A percentile compares a stretch with the other conserved stretches of the same genome.
Evolutionary conservation across 2,113 vertebrate genomes (phyloP).

Genomic region (Ciconia stormi): DNA sequence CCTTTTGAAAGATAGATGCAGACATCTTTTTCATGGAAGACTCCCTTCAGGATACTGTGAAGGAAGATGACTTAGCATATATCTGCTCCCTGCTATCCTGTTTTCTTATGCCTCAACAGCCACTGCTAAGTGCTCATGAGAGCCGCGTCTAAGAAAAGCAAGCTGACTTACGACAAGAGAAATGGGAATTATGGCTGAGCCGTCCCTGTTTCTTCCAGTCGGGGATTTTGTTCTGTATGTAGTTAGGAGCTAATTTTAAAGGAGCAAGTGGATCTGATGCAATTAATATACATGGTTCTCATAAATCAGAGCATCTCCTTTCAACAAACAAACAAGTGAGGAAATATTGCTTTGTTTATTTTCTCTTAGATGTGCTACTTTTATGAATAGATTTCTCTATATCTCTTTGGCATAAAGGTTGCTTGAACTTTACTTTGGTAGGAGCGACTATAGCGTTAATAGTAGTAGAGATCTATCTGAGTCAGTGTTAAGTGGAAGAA

Average conservation of each 20-base stretch:
- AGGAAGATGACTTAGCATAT: slow-evolving; percentile 15
- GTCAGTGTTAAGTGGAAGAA: accelerated
- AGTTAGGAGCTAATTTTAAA: slow-evolving; percentile 37
- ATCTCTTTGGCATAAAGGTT: background rate
- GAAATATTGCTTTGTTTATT: accelerated
- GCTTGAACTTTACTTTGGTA: accelerated
- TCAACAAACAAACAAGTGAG: accelerated
- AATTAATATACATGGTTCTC: background rate
- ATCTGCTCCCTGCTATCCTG: background rate
- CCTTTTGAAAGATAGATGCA: background rate
- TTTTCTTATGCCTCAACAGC: background rate
- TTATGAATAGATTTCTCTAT: accelerated
- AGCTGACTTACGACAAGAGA: background rate
- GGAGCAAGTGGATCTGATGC: background rate
- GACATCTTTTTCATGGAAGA: background rate
- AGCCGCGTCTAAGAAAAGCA: slow-evolving; percentile 29
- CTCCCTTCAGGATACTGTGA: background rate
- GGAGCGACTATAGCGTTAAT: too few relatives aligned
- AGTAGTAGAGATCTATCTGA: background rate
- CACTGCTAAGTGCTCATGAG: background rate
- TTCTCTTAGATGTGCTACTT: too few relatives aligned
- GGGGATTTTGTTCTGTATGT: background rate
- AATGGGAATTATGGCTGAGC: background rate
- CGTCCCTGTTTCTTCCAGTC: background rate
- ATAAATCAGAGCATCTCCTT: background rate